These are phyloP conservation scores for Peromyscus eremicus DNA, from an alignment of 2,797 vertebrate genomes.

Conservation along the genomic window DNA sequence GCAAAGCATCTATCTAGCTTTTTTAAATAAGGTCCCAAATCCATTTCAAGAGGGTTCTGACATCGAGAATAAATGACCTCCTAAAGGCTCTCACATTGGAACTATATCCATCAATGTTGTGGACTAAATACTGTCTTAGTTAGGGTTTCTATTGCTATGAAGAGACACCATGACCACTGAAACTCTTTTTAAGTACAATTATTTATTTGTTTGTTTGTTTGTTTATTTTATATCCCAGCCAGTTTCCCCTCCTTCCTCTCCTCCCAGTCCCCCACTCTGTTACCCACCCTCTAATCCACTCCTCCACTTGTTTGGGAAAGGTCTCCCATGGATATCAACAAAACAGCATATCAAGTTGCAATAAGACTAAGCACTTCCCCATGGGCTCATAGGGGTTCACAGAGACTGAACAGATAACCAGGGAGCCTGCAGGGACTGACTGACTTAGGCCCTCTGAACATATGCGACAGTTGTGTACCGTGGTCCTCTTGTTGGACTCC, in stretches of 20 bases:
- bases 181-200: background rate
- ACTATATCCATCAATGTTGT: background rate
- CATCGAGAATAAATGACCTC: background rate
- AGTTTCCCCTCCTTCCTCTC: background rate
- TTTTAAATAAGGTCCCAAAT: background rate
- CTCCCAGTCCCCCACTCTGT: background rate
- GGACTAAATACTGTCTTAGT: background rate
- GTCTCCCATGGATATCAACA: background rate
- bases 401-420: background rate
- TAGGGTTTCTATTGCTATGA: background rate
- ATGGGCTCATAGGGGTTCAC: background rate
- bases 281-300: background rate
- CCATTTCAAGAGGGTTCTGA: background rate
- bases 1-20: background rate
- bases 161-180: background rate
- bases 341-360: background rate
- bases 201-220: too few species aligned
- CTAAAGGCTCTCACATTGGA: background rate
- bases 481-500: background rate
- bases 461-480: background rate
- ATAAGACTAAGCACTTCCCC: background rate
- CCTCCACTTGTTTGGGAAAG: background rate
- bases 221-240: background rate
- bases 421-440: background rate
- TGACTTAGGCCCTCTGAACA: background rate